phyloP scores from a whole-genome alignment of 2,113 vertebrate species.

The Laticauda laticaudata region DNA sequence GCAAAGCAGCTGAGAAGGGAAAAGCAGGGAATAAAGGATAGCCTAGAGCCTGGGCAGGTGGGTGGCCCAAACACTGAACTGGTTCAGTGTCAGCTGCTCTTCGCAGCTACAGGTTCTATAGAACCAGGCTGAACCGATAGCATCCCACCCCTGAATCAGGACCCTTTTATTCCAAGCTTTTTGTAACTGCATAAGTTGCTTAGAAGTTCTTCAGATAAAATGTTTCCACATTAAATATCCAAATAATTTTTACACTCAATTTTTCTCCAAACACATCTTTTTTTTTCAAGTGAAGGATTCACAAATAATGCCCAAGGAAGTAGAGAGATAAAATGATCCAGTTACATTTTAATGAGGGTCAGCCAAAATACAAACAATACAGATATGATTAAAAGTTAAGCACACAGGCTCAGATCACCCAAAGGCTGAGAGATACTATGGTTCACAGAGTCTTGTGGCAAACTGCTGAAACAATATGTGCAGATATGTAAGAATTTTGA shows the following conservation, averaged over 20 bases:
- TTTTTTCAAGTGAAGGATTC: background rate
- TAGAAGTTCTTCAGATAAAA: background rate
- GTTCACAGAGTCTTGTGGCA: constrained; percentile 9
- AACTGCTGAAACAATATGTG: constrained; percentile 23
- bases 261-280: background rate
- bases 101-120: too few relatives aligned
- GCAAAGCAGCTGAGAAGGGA: too few relatives aligned
- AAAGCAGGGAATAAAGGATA: too few relatives aligned
- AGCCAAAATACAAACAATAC: background rate
- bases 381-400: background rate
- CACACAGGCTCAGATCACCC: background rate
- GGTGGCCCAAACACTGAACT: too few relatives aligned
- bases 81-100: too few relatives aligned
- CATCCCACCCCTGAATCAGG: too few relatives aligned
- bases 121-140: too few relatives aligned
- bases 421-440: background rate
- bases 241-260: background rate
- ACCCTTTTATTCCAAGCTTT: background rate
- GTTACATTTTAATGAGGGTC: background rate
- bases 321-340: background rate
- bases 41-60: too few relatives aligned
- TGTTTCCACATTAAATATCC: background rate
- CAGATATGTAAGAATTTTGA: background rate
- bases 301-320: background rate
- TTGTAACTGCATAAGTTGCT: background rate